Evolutionary conservation across 2,113 vertebrate species (phyloP).

Genomic region (Heliornis fulica): DNA sequence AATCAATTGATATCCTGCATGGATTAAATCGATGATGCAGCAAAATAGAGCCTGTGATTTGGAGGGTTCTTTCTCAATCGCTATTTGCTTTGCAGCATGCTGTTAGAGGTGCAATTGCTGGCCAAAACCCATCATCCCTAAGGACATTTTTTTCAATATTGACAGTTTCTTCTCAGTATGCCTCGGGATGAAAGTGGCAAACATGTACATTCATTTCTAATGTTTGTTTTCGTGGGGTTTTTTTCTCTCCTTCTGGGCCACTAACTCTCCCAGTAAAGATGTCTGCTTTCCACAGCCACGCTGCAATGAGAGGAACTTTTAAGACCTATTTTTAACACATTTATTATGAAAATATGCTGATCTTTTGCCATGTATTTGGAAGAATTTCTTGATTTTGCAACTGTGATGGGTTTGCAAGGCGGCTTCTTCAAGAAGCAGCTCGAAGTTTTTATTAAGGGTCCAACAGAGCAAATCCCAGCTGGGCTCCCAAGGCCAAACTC

Average conservation of each 20-base stretch:
- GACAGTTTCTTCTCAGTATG: not conserved
- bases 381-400: not conserved
- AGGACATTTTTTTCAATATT: not conserved
- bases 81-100: not conserved
- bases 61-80: not conserved
- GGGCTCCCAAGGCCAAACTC: no score
- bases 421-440: no score
- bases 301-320: not conserved
- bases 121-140: not conserved
- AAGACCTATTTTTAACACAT: not conserved
- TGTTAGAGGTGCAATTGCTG: not conserved
- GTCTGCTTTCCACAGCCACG: not conserved
- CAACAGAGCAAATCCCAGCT: no score
- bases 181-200: not conserved
- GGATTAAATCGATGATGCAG: not conserved
- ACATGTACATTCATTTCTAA: not conserved
- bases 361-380: not conserved
- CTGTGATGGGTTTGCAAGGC: no score
- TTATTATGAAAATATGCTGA: not conserved
- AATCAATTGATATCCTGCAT: not conserved
- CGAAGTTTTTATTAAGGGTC: no score
- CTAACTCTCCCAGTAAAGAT: not conserved
- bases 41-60: not conserved
- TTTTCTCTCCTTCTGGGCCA: not conserved
- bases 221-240: no score